phyloP scores from a whole-genome alignment of 2,888 invertebrate species.

The Hypolimnas misippus region DNA sequence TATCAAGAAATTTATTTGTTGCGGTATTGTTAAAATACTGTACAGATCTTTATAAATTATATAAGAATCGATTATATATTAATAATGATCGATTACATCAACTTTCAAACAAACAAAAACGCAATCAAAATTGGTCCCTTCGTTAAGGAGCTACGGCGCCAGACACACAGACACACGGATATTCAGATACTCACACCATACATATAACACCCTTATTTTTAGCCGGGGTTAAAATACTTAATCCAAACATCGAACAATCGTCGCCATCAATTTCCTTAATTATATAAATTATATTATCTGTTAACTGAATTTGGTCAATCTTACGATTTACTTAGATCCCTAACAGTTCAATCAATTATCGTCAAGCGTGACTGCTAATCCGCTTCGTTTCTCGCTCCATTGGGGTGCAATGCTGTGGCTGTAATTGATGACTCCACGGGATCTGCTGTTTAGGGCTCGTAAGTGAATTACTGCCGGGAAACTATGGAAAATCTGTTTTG shows the following conservation, averaged over 20 bases:
- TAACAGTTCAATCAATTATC: conserved; percentile 29
- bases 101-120: no score
- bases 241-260: not conserved
- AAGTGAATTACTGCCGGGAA: conserved; percentile 24
- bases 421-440: conserved; percentile 28
- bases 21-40: no score
- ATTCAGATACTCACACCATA: no score
- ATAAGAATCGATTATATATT: no score
- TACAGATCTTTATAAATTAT: no score
- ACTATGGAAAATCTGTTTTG: conserved; percentile 9
- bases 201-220: no score
- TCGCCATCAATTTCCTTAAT: not conserved
- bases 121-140: no score
- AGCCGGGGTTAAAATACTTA: no score
- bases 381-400: conserved; percentile 27
- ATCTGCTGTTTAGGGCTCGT: conserved; percentile 29
- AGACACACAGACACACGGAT: no score
- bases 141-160: no score
- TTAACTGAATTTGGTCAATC: conserved; percentile 8
- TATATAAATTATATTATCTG: no score
- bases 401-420: conserved; percentile 23
- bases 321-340: conserved; percentile 8
- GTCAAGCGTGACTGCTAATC: conserved; percentile 31
- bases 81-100: no score
- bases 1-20: not conserved